Percentiles rank a stretch among this genome's conserved stretches.
phyloP scores from a whole-genome alignment of 2,888 invertebrate genomes.

The Syrphus vitripennis region DNA sequence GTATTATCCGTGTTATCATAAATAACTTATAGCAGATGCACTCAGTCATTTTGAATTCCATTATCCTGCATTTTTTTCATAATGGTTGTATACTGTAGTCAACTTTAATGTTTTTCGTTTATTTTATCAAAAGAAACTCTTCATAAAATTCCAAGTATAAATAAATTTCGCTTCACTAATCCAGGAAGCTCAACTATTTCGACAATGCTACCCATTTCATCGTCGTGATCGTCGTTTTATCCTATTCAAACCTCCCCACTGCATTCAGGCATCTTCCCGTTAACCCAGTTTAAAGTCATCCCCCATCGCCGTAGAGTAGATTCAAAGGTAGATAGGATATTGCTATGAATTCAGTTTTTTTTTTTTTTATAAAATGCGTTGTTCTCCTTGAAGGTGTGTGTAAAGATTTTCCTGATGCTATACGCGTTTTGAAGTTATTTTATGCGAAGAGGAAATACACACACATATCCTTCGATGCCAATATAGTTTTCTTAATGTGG shows the following conservation, averaged over 20 bases:
- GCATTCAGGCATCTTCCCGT: not conserved
- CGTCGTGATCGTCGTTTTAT: not conserved
- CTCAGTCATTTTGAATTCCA: not conserved
- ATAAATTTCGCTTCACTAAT: conserved; percentile 40
- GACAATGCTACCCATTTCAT: conserved; percentile 26
- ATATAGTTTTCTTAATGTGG: conserved; percentile 13
- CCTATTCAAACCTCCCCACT: not conserved
- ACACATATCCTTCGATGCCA: not conserved
- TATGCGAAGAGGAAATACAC: conserved; percentile 6
- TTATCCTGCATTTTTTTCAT: not conserved
- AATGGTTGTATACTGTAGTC: not conserved
- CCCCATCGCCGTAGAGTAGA: not conserved
- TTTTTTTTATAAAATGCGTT: conserved; percentile 59
- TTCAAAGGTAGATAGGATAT: conserved; percentile 24
- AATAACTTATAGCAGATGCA: conserved; percentile 1
- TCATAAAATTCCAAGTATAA: conserved; percentile 36
- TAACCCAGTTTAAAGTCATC: conserved; percentile 42
- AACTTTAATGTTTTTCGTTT: not conserved
- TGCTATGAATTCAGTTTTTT: conserved; percentile 38
- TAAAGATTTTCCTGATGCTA: not conserved
- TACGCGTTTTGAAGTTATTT: not conserved
- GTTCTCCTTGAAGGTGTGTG: conserved; percentile 30
- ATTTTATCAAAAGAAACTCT: conserved; percentile 47
- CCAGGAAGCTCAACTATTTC: conserved; percentile 49
- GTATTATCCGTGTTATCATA: not conserved